Conservation (phyloP, 2,797 vertebrate species). For the Melanotaenia maccullochi region DNA sequence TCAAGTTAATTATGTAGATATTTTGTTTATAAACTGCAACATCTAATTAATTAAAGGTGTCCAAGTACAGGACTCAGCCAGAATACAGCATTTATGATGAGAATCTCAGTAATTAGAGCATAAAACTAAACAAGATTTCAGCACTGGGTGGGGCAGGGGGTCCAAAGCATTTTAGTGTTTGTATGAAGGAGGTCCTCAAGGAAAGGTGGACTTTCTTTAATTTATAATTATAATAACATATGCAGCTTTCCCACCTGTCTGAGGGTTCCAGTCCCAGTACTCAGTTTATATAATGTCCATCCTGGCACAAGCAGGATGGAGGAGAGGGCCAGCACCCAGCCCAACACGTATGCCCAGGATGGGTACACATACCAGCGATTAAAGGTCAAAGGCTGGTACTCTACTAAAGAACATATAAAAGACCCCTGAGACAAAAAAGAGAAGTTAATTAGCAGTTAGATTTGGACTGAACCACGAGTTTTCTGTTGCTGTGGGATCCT, state of each 20-base stretch:
- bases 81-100: no score
- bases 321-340: conserved; percentile 86
- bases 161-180: no score
- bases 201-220: neutral
- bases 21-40: no score
- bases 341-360: conserved; percentile 83
- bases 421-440: conserved; percentile 62
- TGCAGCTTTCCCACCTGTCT: conserved; percentile 63
- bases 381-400: conserved; percentile 86
- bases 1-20: no score
- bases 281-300: conserved; percentile 64
- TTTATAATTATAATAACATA: neutral
- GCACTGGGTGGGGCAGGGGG: no score
- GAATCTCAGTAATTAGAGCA: no score
- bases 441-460: neutral
- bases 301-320: conserved; percentile 87
- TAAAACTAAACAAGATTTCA: no score
- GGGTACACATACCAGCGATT: conserved; percentile 88
- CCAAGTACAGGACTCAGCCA: no score
- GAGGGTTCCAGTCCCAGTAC: conserved; percentile 64
- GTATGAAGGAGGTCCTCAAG: no score
- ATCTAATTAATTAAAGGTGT: no score
- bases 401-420: conserved; percentile 85
- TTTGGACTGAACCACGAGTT: neutral
- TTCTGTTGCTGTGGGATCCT: neutral